Conservation (phyloP, 2,888 invertebrate genomes). For the Thelaira solivaga region DNA sequence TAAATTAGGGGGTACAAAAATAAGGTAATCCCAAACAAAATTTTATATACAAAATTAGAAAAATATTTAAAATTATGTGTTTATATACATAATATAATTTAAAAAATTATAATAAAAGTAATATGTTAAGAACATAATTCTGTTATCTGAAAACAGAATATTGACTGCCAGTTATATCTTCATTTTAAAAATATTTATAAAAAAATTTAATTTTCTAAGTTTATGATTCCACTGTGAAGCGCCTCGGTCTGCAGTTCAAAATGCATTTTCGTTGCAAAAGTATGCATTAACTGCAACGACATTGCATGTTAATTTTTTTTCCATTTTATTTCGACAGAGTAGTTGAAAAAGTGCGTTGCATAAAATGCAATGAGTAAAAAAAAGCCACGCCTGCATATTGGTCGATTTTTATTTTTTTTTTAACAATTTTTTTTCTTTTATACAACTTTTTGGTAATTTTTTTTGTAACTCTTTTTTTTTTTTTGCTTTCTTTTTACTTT, state of each 20-base stretch:
- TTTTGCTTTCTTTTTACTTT: slow-evolving; percentile 56
- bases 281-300: slow-evolving; percentile 54
- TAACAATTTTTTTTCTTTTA: slow-evolving; percentile 22
- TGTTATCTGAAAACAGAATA: too few relatives aligned
- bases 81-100: too few relatives aligned
- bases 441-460: slow-evolving; percentile 39
- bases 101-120: too few relatives aligned
- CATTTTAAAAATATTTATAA: too few relatives aligned
- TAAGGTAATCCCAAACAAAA: too few relatives aligned
- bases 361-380: slow-evolving; percentile 71
- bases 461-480: slow-evolving; percentile 52
- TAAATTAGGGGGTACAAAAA: too few relatives aligned
- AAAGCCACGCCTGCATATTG: slow-evolving; percentile 73
- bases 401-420: slow-evolving; percentile 54
- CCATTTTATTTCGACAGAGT: slow-evolving; percentile 34
- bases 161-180: too few relatives aligned
- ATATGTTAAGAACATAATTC: too few relatives aligned
- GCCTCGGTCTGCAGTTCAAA: slow-evolving; percentile 40
- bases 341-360: slow-evolving; percentile 58
- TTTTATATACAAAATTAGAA: too few relatives aligned
- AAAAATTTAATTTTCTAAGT: too few relatives aligned
- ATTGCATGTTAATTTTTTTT: slow-evolving; percentile 50
- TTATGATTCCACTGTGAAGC: slow-evolving; percentile 25
- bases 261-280: slow-evolving; percentile 37
- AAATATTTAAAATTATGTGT: too few relatives aligned